Percentiles rank a stretch among this genome's conserved stretches.
phyloP scores from a whole-genome alignment of 2,797 vertebrate genomes.

The Pristis pectinata region DNA sequence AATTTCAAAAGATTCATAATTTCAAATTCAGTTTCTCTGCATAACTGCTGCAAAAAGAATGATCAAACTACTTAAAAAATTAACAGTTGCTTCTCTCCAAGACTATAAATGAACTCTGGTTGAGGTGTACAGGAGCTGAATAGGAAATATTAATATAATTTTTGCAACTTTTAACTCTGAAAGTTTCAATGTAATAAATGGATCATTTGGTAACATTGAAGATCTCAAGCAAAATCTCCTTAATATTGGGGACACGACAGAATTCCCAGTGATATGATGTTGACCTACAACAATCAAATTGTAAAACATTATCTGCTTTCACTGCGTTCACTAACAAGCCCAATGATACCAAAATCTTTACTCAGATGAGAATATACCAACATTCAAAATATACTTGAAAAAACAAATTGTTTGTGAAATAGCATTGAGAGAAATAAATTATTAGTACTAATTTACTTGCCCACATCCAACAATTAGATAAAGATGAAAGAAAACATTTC shows the following conservation, averaged over 20 bases:
- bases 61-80: neutral
- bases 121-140: neutral
- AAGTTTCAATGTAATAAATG: conserved; percentile 6
- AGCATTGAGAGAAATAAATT: neutral
- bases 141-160: neutral
- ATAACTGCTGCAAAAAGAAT: neutral
- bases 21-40: conserved; percentile 13
- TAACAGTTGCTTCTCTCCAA: neutral
- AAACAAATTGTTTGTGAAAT: neutral
- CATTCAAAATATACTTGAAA: neutral
- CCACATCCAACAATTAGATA: neutral
- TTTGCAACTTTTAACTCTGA: neutral
- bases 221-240: neutral
- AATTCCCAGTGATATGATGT: neutral
- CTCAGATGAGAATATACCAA: neutral
- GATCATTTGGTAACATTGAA: neutral
- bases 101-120: neutral
- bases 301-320: neutral
- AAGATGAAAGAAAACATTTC: neutral
- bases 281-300: neutral
- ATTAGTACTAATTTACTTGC: too few species aligned
- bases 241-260: neutral
- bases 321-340: neutral
- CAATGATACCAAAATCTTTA: neutral
- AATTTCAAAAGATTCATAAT: too few species aligned